These are phyloP conservation scores for Plecturocebus donacophilus DNA, from an alignment of 2,113 vertebrate species.

Conservation along the genomic window DNA sequence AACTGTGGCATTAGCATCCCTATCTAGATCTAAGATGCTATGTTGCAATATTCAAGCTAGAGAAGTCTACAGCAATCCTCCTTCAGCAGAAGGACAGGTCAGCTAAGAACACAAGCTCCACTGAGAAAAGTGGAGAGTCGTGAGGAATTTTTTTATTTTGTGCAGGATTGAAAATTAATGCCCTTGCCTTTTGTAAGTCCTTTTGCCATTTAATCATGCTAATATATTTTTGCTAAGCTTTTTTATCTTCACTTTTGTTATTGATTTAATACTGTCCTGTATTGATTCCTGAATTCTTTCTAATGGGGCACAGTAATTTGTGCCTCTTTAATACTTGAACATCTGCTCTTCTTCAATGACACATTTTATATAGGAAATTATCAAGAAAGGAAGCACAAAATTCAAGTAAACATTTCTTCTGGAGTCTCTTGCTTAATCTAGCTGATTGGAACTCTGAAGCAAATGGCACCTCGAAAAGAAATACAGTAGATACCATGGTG, in stretches of 20 bases:
- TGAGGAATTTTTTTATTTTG: conserved; percentile 65
- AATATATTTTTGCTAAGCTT: conserved; percentile 41
- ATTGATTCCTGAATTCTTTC: conserved; percentile 66
- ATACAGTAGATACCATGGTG: conserved; percentile 50
- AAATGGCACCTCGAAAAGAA: conserved; percentile 79
- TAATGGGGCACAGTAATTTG: conserved; percentile 71
- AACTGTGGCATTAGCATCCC: conserved; percentile 43
- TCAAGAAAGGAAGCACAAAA: conserved; percentile 64
- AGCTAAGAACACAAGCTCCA: conserved; percentile 58
- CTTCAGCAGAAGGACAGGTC: conserved; percentile 40
- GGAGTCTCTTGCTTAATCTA: conserved; percentile 29
- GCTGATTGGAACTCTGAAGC: conserved; percentile 72
- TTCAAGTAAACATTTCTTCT: conserved; percentile 67
- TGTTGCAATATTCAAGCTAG: conserved; percentile 57
- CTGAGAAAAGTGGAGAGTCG: neutral
- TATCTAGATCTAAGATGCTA: conserved; percentile 69
- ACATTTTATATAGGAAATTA: conserved; percentile 41
- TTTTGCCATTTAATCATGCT: conserved; percentile 52
- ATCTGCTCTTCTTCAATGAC: conserved; percentile 63
- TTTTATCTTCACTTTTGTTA: conserved; percentile 60
- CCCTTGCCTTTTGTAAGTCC: conserved; percentile 62
- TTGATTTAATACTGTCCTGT: conserved; percentile 71
- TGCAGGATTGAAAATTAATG: conserved; percentile 65
- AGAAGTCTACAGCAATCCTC: conserved; percentile 9
- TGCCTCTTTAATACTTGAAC: conserved; percentile 61